Conservation (phyloP, 2,888 invertebrate genomes). For the Nasonia oneida region DNA sequence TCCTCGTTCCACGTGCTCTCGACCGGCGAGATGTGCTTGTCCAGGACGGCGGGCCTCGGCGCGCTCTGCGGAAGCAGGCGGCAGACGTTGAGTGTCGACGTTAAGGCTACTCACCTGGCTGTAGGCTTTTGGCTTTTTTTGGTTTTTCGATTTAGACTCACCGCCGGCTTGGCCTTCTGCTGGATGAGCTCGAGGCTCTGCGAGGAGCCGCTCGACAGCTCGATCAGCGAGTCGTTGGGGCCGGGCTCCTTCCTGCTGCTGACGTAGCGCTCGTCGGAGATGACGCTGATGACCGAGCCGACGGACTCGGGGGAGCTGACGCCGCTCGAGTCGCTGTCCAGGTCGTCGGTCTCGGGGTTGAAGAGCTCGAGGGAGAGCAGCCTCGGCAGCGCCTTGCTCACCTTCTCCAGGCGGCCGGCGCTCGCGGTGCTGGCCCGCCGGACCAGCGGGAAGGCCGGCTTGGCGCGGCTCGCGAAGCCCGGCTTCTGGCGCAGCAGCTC, state of each 20-base stretch:
- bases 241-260: conserved; percentile 60
- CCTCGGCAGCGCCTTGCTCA: conserved; percentile 86
- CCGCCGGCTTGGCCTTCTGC: conserved; percentile 21
- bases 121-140: too few species aligned
- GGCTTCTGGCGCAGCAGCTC: conserved; percentile 86
- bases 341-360: conserved; percentile 94
- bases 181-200: conserved; percentile 25
- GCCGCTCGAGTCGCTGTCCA: conserved; percentile 93
- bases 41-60: background rate
- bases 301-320: conserved; percentile 93
- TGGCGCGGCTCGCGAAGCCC: conserved; percentile 82
- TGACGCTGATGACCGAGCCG: conserved; percentile 91
- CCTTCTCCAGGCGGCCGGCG: conserved; percentile 82
- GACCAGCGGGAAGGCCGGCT: conserved; percentile 85
- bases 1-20: conserved; percentile 83
- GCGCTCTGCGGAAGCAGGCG: too few species aligned
- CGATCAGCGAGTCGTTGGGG: too few species aligned
- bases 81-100: background rate
- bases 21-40: conserved; percentile 64
- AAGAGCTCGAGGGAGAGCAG: conserved; percentile 90
- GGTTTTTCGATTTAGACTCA: background rate
- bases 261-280: conserved; percentile 82
- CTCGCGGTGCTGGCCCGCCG: conserved; percentile 83
- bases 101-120: too few species aligned
- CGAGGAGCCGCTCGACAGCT: background rate